phyloP scores from a whole-genome alignment of 2,797 vertebrate genomes.

The Sciurus vulgaris region DNA sequence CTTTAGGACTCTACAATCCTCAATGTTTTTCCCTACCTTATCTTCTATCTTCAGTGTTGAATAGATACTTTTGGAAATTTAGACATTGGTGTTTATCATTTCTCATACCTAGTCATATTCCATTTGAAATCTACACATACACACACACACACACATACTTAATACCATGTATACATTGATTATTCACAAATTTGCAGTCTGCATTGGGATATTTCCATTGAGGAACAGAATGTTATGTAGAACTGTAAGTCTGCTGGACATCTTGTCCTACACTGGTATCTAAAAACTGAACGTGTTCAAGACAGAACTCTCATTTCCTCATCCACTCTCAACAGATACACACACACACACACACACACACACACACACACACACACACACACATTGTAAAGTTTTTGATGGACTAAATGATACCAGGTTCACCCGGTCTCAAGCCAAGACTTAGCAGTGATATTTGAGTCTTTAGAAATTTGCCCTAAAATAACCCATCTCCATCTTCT shows the following conservation, averaged over 20 bases:
- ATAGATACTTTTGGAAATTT: neutral
- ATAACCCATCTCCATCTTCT: neutral
- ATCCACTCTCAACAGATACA: neutral
- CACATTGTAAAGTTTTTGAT: neutral
- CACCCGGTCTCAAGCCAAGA: neutral
- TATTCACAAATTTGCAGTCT: neutral
- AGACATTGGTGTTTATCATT: neutral
- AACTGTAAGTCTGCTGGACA: neutral
- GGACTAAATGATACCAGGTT: neutral
- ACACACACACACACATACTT: neutral
- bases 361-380: neutral
- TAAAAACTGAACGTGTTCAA: neutral
- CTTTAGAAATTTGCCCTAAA: neutral
- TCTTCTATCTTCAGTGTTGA: neutral
- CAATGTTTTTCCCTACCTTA: neutral
- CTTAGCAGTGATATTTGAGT: neutral
- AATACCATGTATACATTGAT: neutral
- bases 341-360: neutral
- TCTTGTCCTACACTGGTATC: neutral
- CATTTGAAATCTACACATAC: neutral
- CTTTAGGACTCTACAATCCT: neutral
- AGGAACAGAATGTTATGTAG: neutral
- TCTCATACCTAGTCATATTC: neutral
- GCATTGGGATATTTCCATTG: neutral
- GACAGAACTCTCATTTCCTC: neutral